Percentiles rank a stretch among this genome's conserved stretches.
These are phyloP conservation scores for Epizoanthus stellaris DNA, from an alignment of 92 coral and sea anemone species.

Conservation along the genomic window DNA sequence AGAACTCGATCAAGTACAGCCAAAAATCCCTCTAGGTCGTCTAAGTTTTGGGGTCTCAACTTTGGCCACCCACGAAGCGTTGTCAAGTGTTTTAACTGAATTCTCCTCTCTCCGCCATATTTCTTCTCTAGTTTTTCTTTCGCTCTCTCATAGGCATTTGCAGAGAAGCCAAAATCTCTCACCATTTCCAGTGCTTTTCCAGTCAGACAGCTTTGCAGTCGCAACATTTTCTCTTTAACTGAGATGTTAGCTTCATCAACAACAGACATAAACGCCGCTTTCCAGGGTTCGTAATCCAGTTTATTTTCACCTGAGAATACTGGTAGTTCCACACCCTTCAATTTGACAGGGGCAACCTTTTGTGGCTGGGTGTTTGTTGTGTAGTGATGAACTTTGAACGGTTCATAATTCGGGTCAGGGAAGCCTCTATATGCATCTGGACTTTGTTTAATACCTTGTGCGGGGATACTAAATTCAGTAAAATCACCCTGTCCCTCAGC, in stretches of 20 bases:
- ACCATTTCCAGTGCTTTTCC: slow-evolving; percentile 56
- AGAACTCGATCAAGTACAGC: slow-evolving; percentile 30
- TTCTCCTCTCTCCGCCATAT: slow-evolving; percentile 35
- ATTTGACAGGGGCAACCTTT: neutral
- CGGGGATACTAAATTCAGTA: too few relatives aligned
- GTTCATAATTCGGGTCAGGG: too few relatives aligned
- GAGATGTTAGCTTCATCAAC: slow-evolving; percentile 45
- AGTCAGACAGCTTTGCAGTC: slow-evolving; percentile 49
- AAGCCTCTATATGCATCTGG: too few relatives aligned
- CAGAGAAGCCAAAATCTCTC: slow-evolving; percentile 59
- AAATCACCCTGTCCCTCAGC: too few relatives aligned
- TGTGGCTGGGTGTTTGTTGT: neutral
- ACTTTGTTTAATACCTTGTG: too few relatives aligned
- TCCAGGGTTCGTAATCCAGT: slow-evolving; percentile 56
- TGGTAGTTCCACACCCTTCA: slow-evolving; percentile 57
- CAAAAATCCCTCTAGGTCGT: slow-evolving; percentile 31
- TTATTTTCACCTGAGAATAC: slow-evolving; percentile 50
- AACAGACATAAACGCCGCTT: slow-evolving; percentile 53
- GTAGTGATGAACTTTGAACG: too few relatives aligned
- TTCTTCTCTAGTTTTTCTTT: slow-evolving; percentile 53
- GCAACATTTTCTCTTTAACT: slow-evolving; percentile 46
- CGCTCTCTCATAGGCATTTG: slow-evolving; percentile 56
- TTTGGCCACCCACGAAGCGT: slow-evolving; percentile 51
- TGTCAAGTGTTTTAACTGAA: slow-evolving; percentile 1
- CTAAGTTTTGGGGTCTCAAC: slow-evolving; percentile 38